Percentiles rank a stretch among this genome's conserved stretches.
These are phyloP conservation scores for Chionoecetes opilio DNA, from an alignment of 1,140 invertebrate genomes.

Conservation along the genomic window DNA sequence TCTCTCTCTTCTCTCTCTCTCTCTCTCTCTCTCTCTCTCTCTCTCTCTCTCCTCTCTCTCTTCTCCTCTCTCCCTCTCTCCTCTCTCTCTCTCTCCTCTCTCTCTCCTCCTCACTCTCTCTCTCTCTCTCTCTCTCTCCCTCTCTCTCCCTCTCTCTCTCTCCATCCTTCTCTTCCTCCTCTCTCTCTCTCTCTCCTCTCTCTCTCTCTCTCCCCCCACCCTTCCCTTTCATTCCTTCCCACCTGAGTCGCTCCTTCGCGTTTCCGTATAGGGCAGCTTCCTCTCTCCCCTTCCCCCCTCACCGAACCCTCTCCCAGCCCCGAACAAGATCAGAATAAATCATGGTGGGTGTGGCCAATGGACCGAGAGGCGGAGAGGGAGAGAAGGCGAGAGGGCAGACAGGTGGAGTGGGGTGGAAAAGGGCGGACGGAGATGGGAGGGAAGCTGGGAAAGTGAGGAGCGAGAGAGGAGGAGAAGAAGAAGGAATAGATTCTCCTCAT, in stretches of 20 bases:
- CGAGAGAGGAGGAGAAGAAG: background rate
- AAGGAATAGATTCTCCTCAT: background rate
- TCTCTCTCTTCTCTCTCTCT: background rate
- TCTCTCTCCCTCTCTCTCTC: background rate
- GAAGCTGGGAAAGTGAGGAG: background rate
- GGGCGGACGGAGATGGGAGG: background rate
- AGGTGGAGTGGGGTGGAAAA: background rate
- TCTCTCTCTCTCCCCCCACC: background rate
- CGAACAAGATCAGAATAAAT: conserved; percentile 21
- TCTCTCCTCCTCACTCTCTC: background rate
- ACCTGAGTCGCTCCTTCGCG: background rate
- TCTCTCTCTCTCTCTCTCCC: background rate
- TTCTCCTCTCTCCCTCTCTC: background rate
- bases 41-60: background rate
- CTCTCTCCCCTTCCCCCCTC: background rate
- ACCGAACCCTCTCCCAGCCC: background rate
- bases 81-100: background rate
- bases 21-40: background rate
- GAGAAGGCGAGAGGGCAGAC: background rate
- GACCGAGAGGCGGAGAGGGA: background rate
- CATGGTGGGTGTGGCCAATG: background rate
- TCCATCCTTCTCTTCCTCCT: background rate
- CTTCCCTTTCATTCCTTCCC: background rate
- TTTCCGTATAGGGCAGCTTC: background rate
- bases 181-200: background rate